Evolutionary conservation across 1,140 invertebrate species (phyloP).

Genomic region (Drosophila repletoides): DNA sequence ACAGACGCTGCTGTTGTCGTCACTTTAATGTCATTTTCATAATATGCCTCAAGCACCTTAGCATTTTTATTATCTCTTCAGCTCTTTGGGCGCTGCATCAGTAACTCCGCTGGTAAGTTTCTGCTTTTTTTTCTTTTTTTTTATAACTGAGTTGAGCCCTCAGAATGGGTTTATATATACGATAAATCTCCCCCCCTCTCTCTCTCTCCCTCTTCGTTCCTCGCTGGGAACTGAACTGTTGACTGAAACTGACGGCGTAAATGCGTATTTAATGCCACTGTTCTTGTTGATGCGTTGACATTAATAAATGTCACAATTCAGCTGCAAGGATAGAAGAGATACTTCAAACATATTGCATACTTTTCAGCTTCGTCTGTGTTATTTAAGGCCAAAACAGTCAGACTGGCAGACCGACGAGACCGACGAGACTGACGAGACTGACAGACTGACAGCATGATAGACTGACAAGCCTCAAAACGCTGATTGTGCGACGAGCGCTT

Average conservation of each 20-base stretch:
- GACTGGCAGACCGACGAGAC: background rate
- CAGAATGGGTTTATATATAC: slow-evolving; percentile 16
- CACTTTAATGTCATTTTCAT: slow-evolving; percentile 77
- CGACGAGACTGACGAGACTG: slow-evolving; percentile 4
- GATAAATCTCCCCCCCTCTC: no score
- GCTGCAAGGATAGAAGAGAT: slow-evolving; percentile 21
- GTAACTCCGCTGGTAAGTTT: slow-evolving; percentile 31
- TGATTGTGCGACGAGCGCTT: slow-evolving; percentile 58
- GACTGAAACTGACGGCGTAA: slow-evolving; percentile 64
- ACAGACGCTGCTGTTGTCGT: slow-evolving; percentile 18
- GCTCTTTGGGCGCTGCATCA: slow-evolving; percentile 21
- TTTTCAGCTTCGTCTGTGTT: slow-evolving; percentile 25
- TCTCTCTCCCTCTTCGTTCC: no score
- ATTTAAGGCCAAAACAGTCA: slow-evolving; percentile 2
- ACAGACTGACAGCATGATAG: slow-evolving; percentile 16
- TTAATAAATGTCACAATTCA: slow-evolving; percentile 75
- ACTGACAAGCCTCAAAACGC: slow-evolving; percentile 38
- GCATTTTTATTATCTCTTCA: slow-evolving; percentile 65
- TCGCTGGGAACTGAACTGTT: slow-evolving; percentile 4
- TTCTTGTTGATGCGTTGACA: slow-evolving; percentile 64
- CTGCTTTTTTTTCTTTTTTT: no score
- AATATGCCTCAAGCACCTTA: slow-evolving; percentile 69
- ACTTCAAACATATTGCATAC: slow-evolving; percentile 52
- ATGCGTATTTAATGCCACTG: slow-evolving; percentile 75
- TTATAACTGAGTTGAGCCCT: background rate